phyloP scores from a whole-genome alignment of 2,113 vertebrate genomes.

The Aviceda subcristata region DNA sequence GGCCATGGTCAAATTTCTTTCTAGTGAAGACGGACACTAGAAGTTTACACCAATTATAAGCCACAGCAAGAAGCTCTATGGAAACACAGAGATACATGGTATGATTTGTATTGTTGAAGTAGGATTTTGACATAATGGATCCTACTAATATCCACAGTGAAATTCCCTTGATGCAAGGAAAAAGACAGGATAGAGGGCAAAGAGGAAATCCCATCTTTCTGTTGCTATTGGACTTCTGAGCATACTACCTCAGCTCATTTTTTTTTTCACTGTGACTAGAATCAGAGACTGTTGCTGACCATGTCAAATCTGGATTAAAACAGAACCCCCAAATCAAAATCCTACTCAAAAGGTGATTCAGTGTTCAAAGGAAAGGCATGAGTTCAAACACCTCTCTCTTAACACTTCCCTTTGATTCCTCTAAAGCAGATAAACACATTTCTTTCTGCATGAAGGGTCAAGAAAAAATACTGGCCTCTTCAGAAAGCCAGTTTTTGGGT shows the following conservation, averaged over 20 bases:
- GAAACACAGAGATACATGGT: not conserved
- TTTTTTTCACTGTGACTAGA: not conserved
- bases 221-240: not conserved
- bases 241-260: not conserved
- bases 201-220: not conserved
- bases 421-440: not conserved
- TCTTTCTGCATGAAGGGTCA: slow-evolving; percentile 8
- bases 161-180: not conserved
- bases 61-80: not conserved
- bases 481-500: not conserved
- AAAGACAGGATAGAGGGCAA: not conserved
- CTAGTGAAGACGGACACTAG: not conserved
- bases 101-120: not conserved
- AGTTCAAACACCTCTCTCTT: not conserved
- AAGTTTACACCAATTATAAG: not conserved
- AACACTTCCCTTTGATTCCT: not conserved
- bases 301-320: not conserved
- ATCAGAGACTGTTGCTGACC: not conserved
- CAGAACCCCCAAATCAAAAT: not conserved
- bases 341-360: not conserved
- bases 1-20: not conserved
- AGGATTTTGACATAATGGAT: not conserved
- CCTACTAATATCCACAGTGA: not conserved
- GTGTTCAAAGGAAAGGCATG: not conserved
- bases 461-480: not conserved